These are phyloP conservation scores for Poecilia latipinna DNA, from an alignment of 2,113 vertebrate genomes.

Conservation along the genomic window DNA sequence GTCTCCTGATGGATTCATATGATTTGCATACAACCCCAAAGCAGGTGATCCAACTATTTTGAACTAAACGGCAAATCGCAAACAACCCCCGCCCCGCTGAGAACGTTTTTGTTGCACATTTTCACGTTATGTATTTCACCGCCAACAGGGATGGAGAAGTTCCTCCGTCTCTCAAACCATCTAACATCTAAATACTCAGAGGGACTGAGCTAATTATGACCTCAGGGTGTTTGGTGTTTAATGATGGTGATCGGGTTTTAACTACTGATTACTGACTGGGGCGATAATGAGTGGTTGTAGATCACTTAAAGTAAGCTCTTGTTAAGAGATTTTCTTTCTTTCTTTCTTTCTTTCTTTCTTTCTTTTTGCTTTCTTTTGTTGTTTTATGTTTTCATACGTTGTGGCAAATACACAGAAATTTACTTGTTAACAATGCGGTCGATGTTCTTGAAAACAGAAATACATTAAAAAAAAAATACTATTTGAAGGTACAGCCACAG, in stretches of 20 bases:
- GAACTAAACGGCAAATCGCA: neutral
- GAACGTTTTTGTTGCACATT: neutral
- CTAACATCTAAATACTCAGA: neutral
- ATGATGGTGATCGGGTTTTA: neutral
- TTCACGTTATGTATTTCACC: neutral
- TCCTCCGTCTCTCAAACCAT: neutral
- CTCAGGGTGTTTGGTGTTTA: neutral
- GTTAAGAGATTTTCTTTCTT: neutral
- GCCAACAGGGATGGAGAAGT: neutral
- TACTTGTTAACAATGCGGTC: neutral
- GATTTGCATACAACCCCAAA: constrained; percentile 15
- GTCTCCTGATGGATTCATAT: neutral
- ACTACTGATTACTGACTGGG: neutral
- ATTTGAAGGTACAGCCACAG: neutral
- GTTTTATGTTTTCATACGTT: neutral
- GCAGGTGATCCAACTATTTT: constrained; percentile 4
- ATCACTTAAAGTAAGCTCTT: neutral
- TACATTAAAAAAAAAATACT: neutral
- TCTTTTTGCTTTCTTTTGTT: neutral
- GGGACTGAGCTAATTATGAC: neutral
- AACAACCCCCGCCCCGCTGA: neutral
- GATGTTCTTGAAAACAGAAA: neutral
- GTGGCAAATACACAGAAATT: neutral
- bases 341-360: neutral
- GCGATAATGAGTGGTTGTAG: neutral